Evolutionary conservation across 2,113 vertebrate genomes (phyloP).

Genomic region (Ptyas mucosa): DNA sequence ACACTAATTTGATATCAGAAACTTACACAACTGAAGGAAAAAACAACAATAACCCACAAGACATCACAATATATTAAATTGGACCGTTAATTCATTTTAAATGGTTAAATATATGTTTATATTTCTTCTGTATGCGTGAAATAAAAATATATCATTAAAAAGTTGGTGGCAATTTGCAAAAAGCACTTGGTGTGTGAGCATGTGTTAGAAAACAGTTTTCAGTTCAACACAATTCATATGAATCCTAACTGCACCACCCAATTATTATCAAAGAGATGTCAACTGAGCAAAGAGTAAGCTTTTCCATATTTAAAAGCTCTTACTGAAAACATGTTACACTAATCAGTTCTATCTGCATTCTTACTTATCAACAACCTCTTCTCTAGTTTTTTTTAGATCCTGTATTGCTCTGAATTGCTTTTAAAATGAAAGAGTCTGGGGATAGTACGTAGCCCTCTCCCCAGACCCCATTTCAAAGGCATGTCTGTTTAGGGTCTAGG

Average conservation of each 20-base stretch:
- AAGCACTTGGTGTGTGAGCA: not conserved
- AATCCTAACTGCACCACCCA: not conserved
- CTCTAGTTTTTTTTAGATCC: not conserved
- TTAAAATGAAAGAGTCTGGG: constrained; percentile 32
- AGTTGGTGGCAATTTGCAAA: not conserved
- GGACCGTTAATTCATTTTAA: not conserved
- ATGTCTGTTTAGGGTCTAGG: not conserved
- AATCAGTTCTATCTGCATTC: not conserved
- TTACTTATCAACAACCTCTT: not conserved
- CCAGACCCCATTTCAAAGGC: constrained; percentile 56
- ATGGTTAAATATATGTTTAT: not conserved
- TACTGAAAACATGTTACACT: accelerated
- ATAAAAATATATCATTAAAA: not conserved
- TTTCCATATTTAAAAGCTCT: not conserved
- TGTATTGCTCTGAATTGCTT: constrained; percentile 26
- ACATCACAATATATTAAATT: not conserved
- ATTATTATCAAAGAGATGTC: accelerated
- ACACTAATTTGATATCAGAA: not conserved
- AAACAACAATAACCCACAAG: not conserved
- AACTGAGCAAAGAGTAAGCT: not conserved
- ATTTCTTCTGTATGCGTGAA: not conserved
- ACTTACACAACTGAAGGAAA: not conserved
- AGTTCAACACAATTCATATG: not conserved
- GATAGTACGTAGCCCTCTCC: constrained; percentile 19
- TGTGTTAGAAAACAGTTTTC: not conserved